phyloP scores from a whole-genome alignment of 2,888 invertebrate genomes.

The Apodemia duryi region DNA sequence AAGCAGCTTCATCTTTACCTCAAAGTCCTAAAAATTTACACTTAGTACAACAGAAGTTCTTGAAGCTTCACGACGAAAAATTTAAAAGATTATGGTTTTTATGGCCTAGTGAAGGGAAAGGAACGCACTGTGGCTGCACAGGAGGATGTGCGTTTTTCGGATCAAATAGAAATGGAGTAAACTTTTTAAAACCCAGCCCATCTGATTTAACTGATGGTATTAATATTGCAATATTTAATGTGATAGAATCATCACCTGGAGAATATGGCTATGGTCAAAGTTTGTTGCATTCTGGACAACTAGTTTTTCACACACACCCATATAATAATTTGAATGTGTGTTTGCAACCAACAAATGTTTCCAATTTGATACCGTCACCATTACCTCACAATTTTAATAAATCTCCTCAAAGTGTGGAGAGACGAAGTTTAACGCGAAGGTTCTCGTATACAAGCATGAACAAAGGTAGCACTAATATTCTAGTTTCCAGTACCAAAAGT shows the following conservation, averaged over 20 bases:
- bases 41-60: conserved; percentile 88
- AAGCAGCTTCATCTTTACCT: conserved; percentile 91
- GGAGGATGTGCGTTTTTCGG: conserved; percentile 98
- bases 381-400: conserved; percentile 61
- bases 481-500: conserved; percentile 70
- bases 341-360: conserved; percentile 82
- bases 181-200: conserved; percentile 91
- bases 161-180: conserved; percentile 91
- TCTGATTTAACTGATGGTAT: conserved; percentile 90
- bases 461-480: conserved; percentile 64
- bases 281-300: conserved; percentile 89
- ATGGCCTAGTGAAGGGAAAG: conserved; percentile 88
- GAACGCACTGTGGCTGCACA: conserved; percentile 93
- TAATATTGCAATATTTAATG: conserved; percentile 89
- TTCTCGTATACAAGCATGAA: conserved; percentile 71
- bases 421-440: conserved; percentile 64
- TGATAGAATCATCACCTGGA: conserved; percentile 84
- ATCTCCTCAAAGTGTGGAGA: conserved; percentile 62
- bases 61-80: conserved; percentile 90
- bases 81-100: conserved; percentile 95
- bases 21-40: conserved; percentile 88
- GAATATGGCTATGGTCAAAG: conserved; percentile 97
- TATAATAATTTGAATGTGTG: conserved; percentile 89
- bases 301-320: conserved; percentile 94
- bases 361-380: conserved; percentile 65